Evolutionary conservation across 2,797 vertebrate species (phyloP).

Genomic region (Fratercula arctica): DNA sequence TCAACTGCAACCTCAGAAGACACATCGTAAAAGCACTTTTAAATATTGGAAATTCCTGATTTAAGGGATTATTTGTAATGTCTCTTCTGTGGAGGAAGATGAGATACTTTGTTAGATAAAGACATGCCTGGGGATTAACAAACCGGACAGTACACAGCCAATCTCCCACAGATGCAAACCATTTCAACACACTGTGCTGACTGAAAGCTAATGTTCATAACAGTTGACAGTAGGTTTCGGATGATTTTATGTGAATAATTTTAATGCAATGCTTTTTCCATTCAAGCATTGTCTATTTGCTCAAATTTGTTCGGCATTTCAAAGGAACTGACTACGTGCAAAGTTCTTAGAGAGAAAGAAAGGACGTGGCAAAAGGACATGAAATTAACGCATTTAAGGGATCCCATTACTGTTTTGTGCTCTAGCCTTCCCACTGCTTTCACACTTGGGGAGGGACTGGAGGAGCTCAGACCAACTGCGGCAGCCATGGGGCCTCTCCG

Average conservation of each 20-base stretch:
- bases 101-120: not conserved
- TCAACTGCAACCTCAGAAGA: not conserved
- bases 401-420: not conserved
- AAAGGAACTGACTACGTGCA: not conserved
- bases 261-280: not conserved
- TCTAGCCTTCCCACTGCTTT: not conserved
- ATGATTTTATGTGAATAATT: not conserved
- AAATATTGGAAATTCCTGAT: not conserved
- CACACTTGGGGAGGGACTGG: fast-evolving
- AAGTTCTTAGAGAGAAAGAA: not conserved
- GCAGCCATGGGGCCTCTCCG: fast-evolving
- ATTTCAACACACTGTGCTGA: not conserved
- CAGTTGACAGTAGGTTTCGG: not conserved
- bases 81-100: not conserved
- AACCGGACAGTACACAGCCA: not conserved
- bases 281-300: not conserved
- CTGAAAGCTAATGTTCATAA: not conserved
- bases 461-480: fast-evolving
- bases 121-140: not conserved
- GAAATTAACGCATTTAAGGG: not conserved
- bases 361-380: not conserved
- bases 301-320: not conserved
- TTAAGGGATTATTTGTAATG: not conserved
- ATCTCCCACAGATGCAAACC: not conserved
- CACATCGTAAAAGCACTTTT: not conserved